Percentiles rank a stretch among this genome's conserved stretches.
Conservation (phyloP, 30 jellyfish, hydroid and myxozoan genomes). For the Mastigias papua region DNA sequence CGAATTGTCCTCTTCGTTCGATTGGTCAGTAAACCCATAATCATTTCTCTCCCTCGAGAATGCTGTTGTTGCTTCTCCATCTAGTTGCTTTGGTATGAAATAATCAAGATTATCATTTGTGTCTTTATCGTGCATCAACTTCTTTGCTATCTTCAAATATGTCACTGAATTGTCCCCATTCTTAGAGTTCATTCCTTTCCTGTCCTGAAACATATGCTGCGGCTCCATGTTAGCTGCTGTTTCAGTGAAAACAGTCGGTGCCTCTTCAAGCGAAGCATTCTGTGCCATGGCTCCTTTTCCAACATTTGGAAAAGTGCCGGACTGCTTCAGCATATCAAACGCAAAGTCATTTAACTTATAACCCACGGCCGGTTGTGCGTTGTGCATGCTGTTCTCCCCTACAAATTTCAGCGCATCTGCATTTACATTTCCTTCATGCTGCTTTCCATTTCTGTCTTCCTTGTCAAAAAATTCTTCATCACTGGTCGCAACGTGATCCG, state of each 20-base stretch:
- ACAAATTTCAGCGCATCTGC: slow-evolving; percentile 8
- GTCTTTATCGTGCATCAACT: slow-evolving; percentile 61
- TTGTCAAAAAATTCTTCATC: slow-evolving; percentile 52
- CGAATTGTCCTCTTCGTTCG: background rate
- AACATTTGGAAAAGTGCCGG: background rate
- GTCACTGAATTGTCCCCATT: slow-evolving; percentile 62
- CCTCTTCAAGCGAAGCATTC: background rate
- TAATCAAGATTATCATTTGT: slow-evolving; percentile 6
- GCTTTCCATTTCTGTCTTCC: slow-evolving; percentile 12
- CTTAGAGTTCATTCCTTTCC: slow-evolving; percentile 65
- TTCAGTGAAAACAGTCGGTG: background rate
- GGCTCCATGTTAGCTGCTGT: background rate
- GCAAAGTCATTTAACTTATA: slow-evolving; percentile 16
- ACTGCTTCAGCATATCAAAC: background rate
- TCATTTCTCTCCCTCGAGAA: slow-evolving; percentile 35
- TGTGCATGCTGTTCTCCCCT: background rate
- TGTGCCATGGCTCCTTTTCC: background rate
- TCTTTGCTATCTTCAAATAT: slow-evolving; percentile 59
- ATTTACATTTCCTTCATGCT: slow-evolving; percentile 16
- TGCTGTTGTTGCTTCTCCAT: slow-evolving; percentile 33
- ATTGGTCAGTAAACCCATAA: slow-evolving; percentile 70
- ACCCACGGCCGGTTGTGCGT: background rate
- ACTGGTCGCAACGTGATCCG: slow-evolving; percentile 14
- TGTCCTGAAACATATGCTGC: slow-evolving; percentile 59
- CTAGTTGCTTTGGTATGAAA: slow-evolving; percentile 62